Evolutionary conservation across 2,888 invertebrate species (phyloP).

Genomic region (Tinea semifulvella): DNA sequence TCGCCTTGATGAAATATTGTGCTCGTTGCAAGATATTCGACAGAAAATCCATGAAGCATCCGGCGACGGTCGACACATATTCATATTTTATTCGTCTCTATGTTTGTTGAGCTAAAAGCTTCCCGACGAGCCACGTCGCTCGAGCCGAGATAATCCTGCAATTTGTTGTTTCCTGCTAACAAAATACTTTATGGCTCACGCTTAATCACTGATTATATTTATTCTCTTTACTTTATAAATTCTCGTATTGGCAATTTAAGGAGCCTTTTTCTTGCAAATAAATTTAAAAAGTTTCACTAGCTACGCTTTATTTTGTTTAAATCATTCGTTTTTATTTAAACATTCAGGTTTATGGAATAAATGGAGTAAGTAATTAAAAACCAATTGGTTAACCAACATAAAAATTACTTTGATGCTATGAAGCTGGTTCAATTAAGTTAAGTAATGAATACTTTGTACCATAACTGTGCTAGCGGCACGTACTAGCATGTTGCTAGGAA

Average conservation of each 20-base stretch:
- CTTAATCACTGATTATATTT: background rate
- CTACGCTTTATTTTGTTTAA: no score
- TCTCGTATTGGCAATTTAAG: no score
- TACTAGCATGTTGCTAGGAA: constrained; percentile 2
- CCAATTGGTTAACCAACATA: background rate
- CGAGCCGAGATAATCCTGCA: constrained; percentile 23
- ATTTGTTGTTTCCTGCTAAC: constrained; percentile 21
- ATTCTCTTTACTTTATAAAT: no score
- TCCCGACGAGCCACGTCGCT: constrained; percentile 20
- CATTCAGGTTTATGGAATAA: no score
- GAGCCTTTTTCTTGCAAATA: no score
- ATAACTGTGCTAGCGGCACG: background rate
- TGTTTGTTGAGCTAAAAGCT: constrained; percentile 24
- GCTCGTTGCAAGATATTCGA: constrained; percentile 12
- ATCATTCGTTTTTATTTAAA: no score
- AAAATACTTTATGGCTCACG: background rate
- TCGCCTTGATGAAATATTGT: constrained; percentile 32
- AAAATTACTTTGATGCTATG: background rate
- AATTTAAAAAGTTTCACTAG: no score
- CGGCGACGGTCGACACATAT: constrained; percentile 32
- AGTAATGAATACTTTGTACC: background rate
- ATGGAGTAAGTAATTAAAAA: background rate
- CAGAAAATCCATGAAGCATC: constrained; percentile 31
- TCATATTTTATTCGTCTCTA: constrained; percentile 40
- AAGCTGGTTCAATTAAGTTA: constrained; percentile 3